Base-by-base conservation (phyloP, 2,888 invertebrate genomes). In the Metacarcinus magister region DNA sequence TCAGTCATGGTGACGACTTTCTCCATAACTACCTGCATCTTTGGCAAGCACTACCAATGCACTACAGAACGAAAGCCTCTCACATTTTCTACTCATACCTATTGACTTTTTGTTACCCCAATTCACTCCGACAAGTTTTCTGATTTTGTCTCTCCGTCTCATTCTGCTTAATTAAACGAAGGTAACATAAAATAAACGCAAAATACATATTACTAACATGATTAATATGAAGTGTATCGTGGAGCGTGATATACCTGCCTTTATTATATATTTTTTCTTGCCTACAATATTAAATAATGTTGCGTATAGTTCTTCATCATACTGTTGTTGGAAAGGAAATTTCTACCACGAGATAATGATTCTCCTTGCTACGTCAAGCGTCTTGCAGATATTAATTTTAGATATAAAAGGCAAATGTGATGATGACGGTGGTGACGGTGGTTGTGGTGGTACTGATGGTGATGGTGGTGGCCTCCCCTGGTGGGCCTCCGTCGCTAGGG, bases 401-500 rank as follows among this genome's bases (percentile, higher is more conserved):
- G 90, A 90, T 90, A 44, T 23, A 44, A 19, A 32, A 90, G 44
- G 28, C 44, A 8, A 32, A 23, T 8, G 44, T 90, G 90, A 90
- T 43, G 44, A 90, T 90, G 44, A 87, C 32, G 87, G 87, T 87
- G 32, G 32, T 87, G 87, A 54, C 16, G 54, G 54, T 54, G 54
- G 54, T 54, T 8, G 67, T 67, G 67, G 44, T 90, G 44, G 44
- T 90, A 39, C 19, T 90, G 16, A 7, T 92, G 92, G 23, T 46
- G 92, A n/a, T 23, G 46, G 16, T 92, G 92, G n/a, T 10, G n/a
- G n/a, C 75, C 28, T 75, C 75, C 75, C 75, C 28, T 16, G n/a
- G 75, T 75, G 75, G 75, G 75, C 75, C 75, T 75, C 75, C 75
- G 75, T 75, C 75, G 75, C 75, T 10, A 28, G 75, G 75, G 75